Evolutionary conservation across 2,888 invertebrate genomes (phyloP), one percentile per base, ranked within the genome.

Genomic region (Unio pictorum): DNA sequence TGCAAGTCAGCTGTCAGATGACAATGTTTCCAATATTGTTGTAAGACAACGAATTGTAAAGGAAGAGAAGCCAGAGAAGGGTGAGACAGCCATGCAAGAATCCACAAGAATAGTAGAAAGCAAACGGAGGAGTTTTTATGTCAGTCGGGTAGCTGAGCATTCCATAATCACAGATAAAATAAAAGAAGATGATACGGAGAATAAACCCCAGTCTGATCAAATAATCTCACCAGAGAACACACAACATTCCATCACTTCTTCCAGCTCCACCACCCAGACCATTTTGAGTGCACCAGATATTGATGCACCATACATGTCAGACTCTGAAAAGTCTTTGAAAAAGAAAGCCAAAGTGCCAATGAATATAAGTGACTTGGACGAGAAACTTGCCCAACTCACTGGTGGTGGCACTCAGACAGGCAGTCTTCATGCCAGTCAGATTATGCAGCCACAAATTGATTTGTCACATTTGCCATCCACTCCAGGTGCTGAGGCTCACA

Each of bases 331-430:
- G 59, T 78, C 79, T 23, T 55, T 78, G 55, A 78, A 76, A 55
- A 74, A 73, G 7, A 20, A 69, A 26, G 72, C 69, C 18, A 76
- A 76, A 60, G 83, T 84, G 23, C 84, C 84, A 23, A 80, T 87
- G 28, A 84, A 87, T 70, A 81, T 87, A 26, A 81, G 78, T 74
- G 85, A 85, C 69, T 71, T 87, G 30, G 79, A 82, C 63, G 84
- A 86, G 62, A 85, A 86, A 66, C 71, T 87, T 30, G 77, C 69
- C 61, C 82, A 81, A 66, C 66, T 84, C 30, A 82, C 83, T 23
- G 70, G 77, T 30, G 72, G 72, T 26, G 68, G 67, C 57, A 67
- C 67, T 20, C 59, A 58, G 17, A 23, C 23, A 34, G 34, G 34
- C 34, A 45, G 45, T 45, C 45, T 45, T 45, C 45, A 45, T 45